phyloP scores from a whole-genome alignment of 2,888 invertebrate genomes.

The Philereme transversata region DNA sequence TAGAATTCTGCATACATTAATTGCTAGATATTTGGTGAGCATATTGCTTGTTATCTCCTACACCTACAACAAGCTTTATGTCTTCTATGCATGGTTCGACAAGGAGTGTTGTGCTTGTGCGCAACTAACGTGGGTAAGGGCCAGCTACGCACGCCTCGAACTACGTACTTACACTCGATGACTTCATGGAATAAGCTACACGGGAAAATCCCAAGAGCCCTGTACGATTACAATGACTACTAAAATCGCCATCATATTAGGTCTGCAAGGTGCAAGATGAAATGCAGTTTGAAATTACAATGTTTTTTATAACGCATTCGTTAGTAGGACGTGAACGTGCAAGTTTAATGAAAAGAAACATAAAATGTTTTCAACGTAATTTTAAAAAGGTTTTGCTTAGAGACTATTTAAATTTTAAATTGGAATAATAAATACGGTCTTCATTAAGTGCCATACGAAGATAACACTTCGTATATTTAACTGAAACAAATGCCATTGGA shows the following conservation, averaged over 20 bases:
- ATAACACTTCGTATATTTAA: slow-evolving; percentile 11
- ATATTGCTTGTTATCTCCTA: neutral
- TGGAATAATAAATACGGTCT: slow-evolving; percentile 20
- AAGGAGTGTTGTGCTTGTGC: slow-evolving; percentile 34
- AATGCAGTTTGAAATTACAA: slow-evolving; percentile 12
- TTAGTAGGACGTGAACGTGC: slow-evolving; percentile 6
- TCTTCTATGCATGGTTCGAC: slow-evolving; percentile 46
- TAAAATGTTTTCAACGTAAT: slow-evolving; percentile 8
- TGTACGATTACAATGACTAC: slow-evolving; percentile 47
- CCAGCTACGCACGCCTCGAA: slow-evolving; percentile 47
- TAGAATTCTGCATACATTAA: too few species aligned
- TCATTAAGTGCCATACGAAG: slow-evolving; percentile 11
- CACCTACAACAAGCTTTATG: slow-evolving; percentile 2
- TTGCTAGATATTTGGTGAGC: neutral
- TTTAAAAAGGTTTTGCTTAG: slow-evolving; percentile 16
- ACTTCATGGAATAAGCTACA: slow-evolving; percentile 63
- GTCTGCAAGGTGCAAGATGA: slow-evolving; percentile 5
- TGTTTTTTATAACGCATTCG: slow-evolving; percentile 15
- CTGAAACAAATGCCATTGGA: slow-evolving; percentile 14
- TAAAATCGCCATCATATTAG: slow-evolving; percentile 32
- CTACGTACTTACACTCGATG: slow-evolving; percentile 34
- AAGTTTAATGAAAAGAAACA: slow-evolving; percentile 11
- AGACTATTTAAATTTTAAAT: slow-evolving; percentile 25
- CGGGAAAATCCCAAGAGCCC: slow-evolving; percentile 50
- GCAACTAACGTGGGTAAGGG: slow-evolving; percentile 51